A percentile compares a stretch with the other conserved stretches of the same genome.
These are phyloP conservation scores for Phaonia tiefii DNA, from an alignment of 2,888 invertebrate species.

Conservation along the genomic window DNA sequence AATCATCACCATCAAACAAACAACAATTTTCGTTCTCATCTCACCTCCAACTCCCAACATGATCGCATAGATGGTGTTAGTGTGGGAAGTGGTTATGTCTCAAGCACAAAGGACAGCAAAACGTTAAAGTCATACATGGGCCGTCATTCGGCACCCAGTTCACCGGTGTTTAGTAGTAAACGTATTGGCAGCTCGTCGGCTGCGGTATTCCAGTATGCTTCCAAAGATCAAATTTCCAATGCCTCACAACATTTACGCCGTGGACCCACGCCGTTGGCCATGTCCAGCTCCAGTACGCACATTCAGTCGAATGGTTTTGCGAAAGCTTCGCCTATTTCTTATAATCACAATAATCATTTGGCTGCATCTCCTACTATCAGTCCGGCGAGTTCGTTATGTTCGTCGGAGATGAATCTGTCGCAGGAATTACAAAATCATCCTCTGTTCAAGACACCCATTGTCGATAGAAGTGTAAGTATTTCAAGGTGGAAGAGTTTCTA, in stretches of 20 bases:
- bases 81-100: constrained; percentile 6
- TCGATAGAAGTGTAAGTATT: constrained; percentile 85
- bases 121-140: constrained; percentile 64
- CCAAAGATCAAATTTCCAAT: constrained; percentile 70
- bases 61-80: constrained; percentile 77
- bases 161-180: constrained; percentile 82
- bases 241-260: constrained; percentile 70
- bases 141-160: constrained; percentile 84
- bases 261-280: constrained; percentile 73
- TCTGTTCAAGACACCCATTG: constrained; percentile 82
- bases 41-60: constrained; percentile 76
- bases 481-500: neutral
- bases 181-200: constrained; percentile 72
- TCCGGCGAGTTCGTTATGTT: constrained; percentile 79
- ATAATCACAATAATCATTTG: constrained; percentile 75
- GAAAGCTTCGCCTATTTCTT: constrained; percentile 69
- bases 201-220: constrained; percentile 67
- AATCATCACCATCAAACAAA: constrained; percentile 62
- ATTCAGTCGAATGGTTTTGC: constrained; percentile 76
- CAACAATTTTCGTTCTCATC: constrained; percentile 74
- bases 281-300: constrained; percentile 79
- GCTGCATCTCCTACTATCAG: constrained; percentile 79
- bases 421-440: constrained; percentile 83
- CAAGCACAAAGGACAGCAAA: constrained; percentile 57
- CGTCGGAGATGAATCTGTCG: constrained; percentile 81